phyloP scores from a whole-genome alignment of 2,888 invertebrate species.

The Pocota personata region DNA sequence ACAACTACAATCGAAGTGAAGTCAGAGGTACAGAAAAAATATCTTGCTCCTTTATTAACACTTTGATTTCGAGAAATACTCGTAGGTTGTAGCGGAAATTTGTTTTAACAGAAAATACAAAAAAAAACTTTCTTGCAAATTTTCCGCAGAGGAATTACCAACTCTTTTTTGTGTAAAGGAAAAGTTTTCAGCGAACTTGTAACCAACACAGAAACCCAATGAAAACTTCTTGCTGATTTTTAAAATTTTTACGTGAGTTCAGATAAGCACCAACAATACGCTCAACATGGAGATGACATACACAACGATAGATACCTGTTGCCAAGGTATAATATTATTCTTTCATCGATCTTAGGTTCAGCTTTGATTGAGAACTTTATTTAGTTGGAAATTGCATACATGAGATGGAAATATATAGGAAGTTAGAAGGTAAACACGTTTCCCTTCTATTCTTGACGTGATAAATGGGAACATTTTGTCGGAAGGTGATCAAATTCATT shows the following conservation, averaged over 20 bases:
- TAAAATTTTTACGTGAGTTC: slow-evolving; percentile 32
- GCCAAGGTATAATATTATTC: slow-evolving; percentile 15
- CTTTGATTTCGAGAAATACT: slow-evolving; percentile 17
- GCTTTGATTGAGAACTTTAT: slow-evolving; percentile 48
- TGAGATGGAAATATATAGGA: not conserved
- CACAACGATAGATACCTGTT: slow-evolving; percentile 18
- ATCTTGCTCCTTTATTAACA: slow-evolving; percentile 19
- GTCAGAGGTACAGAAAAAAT: not conserved
- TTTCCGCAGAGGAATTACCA: not conserved
- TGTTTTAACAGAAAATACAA: not conserved
- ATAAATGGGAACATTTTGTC: not conserved
- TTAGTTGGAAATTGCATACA: slow-evolving; percentile 14
- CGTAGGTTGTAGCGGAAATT: slow-evolving; percentile 40
- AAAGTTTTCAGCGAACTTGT: slow-evolving; percentile 38
- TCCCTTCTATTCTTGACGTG: not conserved
- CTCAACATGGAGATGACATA: not conserved
- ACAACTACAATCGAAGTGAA: not conserved
- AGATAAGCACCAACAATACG: not conserved
- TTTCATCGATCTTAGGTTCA: slow-evolving; percentile 29
- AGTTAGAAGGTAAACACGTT: slow-evolving; percentile 5
- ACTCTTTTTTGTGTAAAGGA: slow-evolving; percentile 16
- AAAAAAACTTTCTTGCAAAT: slow-evolving; percentile 16
- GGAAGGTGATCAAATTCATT: too few species aligned
- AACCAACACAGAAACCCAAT: slow-evolving; percentile 8
- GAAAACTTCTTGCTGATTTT: slow-evolving; percentile 41